phyloP scores from a whole-genome alignment of 2,888 invertebrate genomes.

The Leistus spinibarbis region DNA sequence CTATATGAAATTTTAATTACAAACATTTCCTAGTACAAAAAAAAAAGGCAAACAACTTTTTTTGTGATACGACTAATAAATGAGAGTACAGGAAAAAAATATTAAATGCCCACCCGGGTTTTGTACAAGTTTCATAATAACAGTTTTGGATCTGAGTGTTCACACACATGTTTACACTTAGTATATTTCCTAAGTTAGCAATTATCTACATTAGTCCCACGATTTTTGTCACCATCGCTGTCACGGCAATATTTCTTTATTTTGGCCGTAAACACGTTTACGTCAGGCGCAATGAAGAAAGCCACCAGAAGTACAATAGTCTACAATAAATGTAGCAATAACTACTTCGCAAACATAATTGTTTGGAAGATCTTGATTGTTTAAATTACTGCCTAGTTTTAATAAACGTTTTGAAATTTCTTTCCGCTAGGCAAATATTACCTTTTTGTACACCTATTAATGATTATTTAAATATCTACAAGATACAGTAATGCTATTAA shows the following conservation, averaged over 20 bases:
- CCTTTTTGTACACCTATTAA: neutral
- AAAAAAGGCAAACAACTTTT: neutral
- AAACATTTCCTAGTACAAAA: neutral
- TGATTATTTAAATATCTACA: too few species aligned
- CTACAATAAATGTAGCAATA: conserved; percentile 24
- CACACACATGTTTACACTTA: too few species aligned
- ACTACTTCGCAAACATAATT: conserved; percentile 23
- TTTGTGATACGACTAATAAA: neutral
- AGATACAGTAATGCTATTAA: too few species aligned
- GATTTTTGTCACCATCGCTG: neutral
- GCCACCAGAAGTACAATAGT: conserved; percentile 21
- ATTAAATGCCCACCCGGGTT: too few species aligned
- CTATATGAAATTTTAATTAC: conserved; percentile 29
- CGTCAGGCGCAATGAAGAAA: conserved; percentile 26
- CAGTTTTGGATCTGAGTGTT: too few species aligned
- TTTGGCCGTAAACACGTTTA: conserved; percentile 14
- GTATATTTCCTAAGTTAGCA: too few species aligned
- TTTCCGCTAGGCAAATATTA: neutral
- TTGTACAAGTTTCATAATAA: too few species aligned
- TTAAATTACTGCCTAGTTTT: neutral
- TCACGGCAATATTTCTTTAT: neutral
- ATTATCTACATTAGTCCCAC: too few species aligned
- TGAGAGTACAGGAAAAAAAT: too few species aligned
- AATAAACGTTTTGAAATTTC: neutral
- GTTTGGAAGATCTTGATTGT: conserved; percentile 5